Conservation (phyloP, 2,797 vertebrate species). For the Rhabdophis nuchalis region DNA sequence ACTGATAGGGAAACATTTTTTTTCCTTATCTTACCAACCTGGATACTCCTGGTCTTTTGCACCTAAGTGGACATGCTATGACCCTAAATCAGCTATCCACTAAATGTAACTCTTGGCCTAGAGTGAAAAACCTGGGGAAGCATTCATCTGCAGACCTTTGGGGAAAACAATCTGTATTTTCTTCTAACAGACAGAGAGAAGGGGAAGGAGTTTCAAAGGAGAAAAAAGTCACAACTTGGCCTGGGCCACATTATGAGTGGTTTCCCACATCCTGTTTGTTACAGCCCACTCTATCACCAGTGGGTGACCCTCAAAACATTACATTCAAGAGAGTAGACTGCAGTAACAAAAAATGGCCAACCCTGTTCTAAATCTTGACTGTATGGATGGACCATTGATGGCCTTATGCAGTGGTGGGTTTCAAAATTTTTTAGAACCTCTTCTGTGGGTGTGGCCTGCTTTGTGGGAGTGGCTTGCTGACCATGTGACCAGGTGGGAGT, state of each 20-base stretch:
- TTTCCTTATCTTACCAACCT: neutral
- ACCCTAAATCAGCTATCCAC: neutral
- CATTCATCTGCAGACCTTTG: neutral
- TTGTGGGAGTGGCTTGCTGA: no score
- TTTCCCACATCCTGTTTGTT: neutral
- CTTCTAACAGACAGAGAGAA: neutral
- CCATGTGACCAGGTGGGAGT: no score
- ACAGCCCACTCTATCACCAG: neutral
- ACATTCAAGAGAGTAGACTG: neutral
- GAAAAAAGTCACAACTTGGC: neutral
- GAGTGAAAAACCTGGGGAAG: neutral
- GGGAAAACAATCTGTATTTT: neutral
- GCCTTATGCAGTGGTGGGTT: no score
- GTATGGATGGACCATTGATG: neutral
- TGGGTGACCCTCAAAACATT: neutral
- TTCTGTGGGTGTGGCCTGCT: no score
- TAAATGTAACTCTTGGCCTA: neutral
- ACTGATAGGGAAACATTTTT: neutral
- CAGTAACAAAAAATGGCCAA: neutral
- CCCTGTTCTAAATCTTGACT: neutral
- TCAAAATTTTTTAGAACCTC: no score
- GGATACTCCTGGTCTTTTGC: neutral
- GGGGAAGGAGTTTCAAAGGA: neutral
- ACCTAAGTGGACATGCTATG: neutral
- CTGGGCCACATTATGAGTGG: neutral